A percentile compares a stretch with the other conserved stretches of the same genome.
These are phyloP conservation scores for Hyla sarda DNA, from an alignment of 2,113 vertebrate species.

Conservation along the genomic window DNA sequence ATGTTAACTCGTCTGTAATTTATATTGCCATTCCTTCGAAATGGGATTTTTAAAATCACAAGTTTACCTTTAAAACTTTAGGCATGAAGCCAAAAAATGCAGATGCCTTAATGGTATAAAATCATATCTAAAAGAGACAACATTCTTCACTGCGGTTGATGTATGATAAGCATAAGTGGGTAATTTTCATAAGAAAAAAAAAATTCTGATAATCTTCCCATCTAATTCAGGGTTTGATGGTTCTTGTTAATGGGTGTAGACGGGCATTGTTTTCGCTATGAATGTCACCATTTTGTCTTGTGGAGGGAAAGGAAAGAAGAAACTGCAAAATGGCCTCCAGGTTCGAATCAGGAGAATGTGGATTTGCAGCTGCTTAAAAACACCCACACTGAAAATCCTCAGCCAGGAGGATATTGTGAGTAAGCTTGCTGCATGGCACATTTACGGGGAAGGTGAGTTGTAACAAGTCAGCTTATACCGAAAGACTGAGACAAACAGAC, in stretches of 20 bases:
- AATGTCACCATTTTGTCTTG: slow-evolving; percentile 35
- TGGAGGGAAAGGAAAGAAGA: not conserved
- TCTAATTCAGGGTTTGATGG: not conserved
- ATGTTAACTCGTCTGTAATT: slow-evolving; percentile 20
- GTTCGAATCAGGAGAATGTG: slow-evolving; percentile 32
- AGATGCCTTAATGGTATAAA: not conserved
- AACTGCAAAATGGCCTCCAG: slow-evolving; percentile 58
- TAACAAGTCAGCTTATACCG: slow-evolving; percentile 6
- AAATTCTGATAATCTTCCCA: not conserved
- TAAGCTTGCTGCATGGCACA: slow-evolving; percentile 20
- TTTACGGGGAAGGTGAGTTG: not conserved
- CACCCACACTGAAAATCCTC: slow-evolving; percentile 38
- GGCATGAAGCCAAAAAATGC: slow-evolving; percentile 18
- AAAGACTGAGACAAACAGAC: slow-evolving; percentile 22
- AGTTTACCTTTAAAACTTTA: slow-evolving; percentile 29
- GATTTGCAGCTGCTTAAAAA: slow-evolving; percentile 45
- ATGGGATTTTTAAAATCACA: slow-evolving; percentile 31
- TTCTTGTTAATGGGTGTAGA: not conserved
- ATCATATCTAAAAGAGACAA: not conserved
- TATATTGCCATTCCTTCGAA: slow-evolving; percentile 16
- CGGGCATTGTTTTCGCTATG: not conserved
- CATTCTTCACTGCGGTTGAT: not conserved
- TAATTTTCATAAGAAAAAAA: not conserved
- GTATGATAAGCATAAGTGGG: not conserved
- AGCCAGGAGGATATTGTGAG: slow-evolving; percentile 38